phyloP scores from a whole-genome alignment of 2,797 vertebrate genomes.

The Decapterus maruadsi region DNA sequence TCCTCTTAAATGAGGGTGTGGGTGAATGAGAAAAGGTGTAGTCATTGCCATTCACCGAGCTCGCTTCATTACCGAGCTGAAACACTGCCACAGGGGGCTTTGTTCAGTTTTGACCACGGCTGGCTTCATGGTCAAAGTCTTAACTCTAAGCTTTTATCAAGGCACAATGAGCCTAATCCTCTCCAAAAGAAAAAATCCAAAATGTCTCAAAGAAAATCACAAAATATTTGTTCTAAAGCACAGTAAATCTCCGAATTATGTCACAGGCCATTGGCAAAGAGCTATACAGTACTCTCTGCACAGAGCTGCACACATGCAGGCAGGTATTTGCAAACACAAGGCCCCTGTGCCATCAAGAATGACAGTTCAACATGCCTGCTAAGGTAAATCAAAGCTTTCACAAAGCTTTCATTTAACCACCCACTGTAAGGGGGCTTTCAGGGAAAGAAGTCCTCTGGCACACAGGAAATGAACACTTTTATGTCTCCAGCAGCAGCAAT shows the following conservation, averaged over 20 bases:
- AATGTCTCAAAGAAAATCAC: neutral
- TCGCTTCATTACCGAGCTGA: slow-evolving; percentile 39
- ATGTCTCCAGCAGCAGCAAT: slow-evolving; percentile 13
- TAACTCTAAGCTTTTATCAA: slow-evolving; percentile 31
- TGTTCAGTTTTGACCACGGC: slow-evolving; percentile 27
- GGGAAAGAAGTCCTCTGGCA: slow-evolving; percentile 31
- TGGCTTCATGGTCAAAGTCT: slow-evolving; percentile 38
- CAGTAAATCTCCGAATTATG: neutral
- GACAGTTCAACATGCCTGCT: slow-evolving; percentile 31
- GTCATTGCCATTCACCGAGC: slow-evolving; percentile 34
- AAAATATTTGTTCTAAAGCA: neutral
- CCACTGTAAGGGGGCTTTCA: slow-evolving; percentile 27
- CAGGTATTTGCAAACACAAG: slow-evolving; percentile 30
- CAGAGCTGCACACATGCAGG: slow-evolving; percentile 20
- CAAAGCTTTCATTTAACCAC: slow-evolving; percentile 44
- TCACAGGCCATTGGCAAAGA: neutral
- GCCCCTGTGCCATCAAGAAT: slow-evolving; percentile 5
- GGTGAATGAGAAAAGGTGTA: slow-evolving; percentile 12
- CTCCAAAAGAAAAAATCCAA: neutral
- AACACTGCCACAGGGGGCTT: slow-evolving; percentile 23
- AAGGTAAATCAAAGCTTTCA: slow-evolving; percentile 42
- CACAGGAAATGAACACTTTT: slow-evolving; percentile 35
- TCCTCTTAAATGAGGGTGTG: slow-evolving; percentile 8
- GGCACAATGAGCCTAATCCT: slow-evolving; percentile 25
- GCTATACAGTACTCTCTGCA: slow-evolving; percentile 24